A percentile compares a stretch with the other conserved stretches of the same genome.
phyloP scores from a whole-genome alignment of 2,797 vertebrate genomes.

The Rhabdophis nuchalis region DNA sequence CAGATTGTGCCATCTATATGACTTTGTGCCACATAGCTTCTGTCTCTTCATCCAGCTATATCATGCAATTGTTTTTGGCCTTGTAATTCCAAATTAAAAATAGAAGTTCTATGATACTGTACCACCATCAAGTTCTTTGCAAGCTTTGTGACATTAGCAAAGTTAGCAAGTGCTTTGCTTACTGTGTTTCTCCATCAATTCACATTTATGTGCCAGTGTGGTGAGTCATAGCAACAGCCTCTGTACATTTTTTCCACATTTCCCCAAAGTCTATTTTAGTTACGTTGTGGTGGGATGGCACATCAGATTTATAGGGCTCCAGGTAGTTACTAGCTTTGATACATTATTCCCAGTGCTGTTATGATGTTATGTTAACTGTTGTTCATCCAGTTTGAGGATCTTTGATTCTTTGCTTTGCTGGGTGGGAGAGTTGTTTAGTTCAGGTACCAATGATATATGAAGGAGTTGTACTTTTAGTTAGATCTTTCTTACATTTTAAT shows the following conservation, averaged over 20 bases:
- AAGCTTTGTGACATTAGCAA: neutral
- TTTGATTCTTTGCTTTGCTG: neutral
- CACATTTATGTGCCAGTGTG: neutral
- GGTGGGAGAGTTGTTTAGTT: slow-evolving; percentile 4
- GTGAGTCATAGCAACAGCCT: neutral
- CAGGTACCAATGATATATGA: neutral
- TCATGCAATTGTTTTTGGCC: neutral
- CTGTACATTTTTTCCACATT: neutral
- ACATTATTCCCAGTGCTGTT: slow-evolving; percentile 13
- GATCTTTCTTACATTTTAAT: neutral
- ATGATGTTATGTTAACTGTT: slow-evolving; percentile 9
- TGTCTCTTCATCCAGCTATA: neutral
- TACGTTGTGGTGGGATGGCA: neutral
- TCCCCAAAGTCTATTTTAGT: slow-evolving; percentile 18
- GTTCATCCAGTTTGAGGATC: slow-evolving; percentile 2
- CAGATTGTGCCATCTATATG: neutral
- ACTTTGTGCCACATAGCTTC: neutral
- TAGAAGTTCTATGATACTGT: neutral
- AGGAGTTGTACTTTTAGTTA: neutral
- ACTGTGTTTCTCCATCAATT: slow-evolving; percentile 1
- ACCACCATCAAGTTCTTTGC: neutral
- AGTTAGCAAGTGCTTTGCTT: neutral
- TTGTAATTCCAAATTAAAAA: neutral
- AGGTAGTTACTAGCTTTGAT: slow-evolving; percentile 4
- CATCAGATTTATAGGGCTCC: slow-evolving; percentile 15